Base-by-base conservation (phyloP, 1,140 invertebrate genomes). In the Dermatophagoides farinae region DNA sequence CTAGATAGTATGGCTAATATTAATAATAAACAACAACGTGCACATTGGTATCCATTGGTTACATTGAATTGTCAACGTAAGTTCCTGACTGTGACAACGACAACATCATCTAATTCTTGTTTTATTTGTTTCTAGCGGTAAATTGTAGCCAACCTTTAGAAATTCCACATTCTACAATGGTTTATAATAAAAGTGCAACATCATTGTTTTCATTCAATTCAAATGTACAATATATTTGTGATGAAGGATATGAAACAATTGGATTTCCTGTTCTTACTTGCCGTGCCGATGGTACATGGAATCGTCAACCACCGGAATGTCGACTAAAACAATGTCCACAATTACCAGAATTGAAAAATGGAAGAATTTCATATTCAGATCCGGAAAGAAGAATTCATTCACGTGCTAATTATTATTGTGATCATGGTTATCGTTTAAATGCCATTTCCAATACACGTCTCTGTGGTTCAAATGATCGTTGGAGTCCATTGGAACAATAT, bases 231-330 rank as follows among this genome's bases (percentile, higher is more conserved):
- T 60, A 60, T 23, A 8, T 31, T 41, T 60, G 58, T 43, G 31
- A 60, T n/a, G 18, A 47, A 23, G 58, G 58, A n/a, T 60, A 47
- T 23, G 41, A 47, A 10, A 60, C 46, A 22, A 44, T 44, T 44
- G 58, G 58, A 1, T 10, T 49, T 22, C 58, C 58, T n/a, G 12
- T 60, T n/a, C 46, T 60, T 10, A 60, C 58, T 23, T 60, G 58
- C 40, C 10, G 23, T 5, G 58, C 58, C 2, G 23, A 60, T 41
- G 58, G 58, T 2, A 2, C 1, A n/a, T 60, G 58, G 58, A 60
- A 60, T 43, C 44, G 58, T 4, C 12, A 47, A 1, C 43, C 43
- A 41, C 58, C 58, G 2, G 6, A 41, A 38, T 60, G 58, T 52
- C 58, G 44, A 14, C 18, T 60, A 20, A 60, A 49, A 37, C 58